Evolutionary conservation across 92 coral and sea anemone genomes (phyloP).

Genomic region (Zoanthus sociatus): DNA sequence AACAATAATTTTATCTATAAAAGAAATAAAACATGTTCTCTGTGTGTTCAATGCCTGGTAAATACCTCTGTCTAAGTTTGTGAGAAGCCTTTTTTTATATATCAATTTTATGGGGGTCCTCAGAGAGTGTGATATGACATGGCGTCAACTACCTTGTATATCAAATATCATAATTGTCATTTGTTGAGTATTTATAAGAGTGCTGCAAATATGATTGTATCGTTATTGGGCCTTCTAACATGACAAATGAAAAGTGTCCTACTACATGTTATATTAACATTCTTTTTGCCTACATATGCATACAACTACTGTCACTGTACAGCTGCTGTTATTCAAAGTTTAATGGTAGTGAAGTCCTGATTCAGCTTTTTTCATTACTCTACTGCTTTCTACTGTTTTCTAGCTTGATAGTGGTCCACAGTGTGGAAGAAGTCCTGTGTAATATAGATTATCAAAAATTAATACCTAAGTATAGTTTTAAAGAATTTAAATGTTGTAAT

Average conservation of each 20-base stretch:
- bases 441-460: not conserved
- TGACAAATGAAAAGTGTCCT: not conserved
- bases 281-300: not conserved
- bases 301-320: not conserved
- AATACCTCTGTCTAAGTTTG: no score
- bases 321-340: not conserved
- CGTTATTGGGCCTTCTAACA: no score
- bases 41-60: no score
- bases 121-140: no score
- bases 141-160: no score
- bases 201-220: no score
- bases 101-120: no score
- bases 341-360: not conserved
- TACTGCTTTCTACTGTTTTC: not conserved
- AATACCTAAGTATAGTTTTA: not conserved
- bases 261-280: not conserved
- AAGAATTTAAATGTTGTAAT: not conserved
- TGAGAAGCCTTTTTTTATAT: no score
- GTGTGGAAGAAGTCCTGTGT: not conserved
- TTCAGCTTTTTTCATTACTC: not conserved
- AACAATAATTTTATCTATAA: no score
- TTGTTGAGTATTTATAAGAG: no score
- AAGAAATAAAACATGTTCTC: no score
- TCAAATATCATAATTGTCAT: no score
- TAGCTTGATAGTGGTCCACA: slow-evolving; percentile 5